phyloP scores from a whole-genome alignment of 2,797 vertebrate genomes.

The Clarias platycephalus region DNA sequence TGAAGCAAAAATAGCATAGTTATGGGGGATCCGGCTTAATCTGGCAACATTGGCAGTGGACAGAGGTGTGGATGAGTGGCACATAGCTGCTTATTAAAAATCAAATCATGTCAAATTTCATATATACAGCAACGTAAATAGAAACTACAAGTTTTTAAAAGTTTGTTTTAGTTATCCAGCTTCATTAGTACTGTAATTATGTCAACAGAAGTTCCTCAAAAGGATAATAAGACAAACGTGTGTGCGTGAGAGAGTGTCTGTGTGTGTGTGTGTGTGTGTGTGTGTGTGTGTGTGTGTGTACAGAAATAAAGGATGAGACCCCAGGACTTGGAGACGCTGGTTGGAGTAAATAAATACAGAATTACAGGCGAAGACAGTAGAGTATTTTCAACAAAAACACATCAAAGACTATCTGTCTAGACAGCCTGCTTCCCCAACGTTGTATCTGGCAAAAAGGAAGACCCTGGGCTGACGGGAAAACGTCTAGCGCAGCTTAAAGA shows the following conservation, averaged over 20 bases:
- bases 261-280: background rate
- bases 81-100: background rate
- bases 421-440: slow-evolving; percentile 11
- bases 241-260: background rate
- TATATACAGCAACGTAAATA: background rate
- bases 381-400: slow-evolving; percentile 14
- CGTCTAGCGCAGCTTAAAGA: slow-evolving; percentile 37
- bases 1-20: background rate
- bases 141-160: background rate
- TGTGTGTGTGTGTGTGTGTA: background rate
- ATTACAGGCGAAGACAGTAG: background rate
- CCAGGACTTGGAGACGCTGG: background rate
- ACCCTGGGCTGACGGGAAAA: slow-evolving; percentile 30
- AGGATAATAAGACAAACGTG: background rate
- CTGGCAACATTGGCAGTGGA: background rate
- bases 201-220: background rate
- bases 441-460: slow-evolving; percentile 29
- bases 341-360: slow-evolving; percentile 11
- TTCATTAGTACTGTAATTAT: background rate
- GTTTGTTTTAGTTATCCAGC: background rate
- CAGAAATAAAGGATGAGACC: background rate
- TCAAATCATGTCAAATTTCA: background rate
- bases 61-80: background rate
- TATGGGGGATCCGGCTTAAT: background rate
- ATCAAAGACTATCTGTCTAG: slow-evolving; percentile 20